Base-by-base conservation (phyloP, 2,113 vertebrate genomes). In the Trichomycterus rosablanca region DNA sequence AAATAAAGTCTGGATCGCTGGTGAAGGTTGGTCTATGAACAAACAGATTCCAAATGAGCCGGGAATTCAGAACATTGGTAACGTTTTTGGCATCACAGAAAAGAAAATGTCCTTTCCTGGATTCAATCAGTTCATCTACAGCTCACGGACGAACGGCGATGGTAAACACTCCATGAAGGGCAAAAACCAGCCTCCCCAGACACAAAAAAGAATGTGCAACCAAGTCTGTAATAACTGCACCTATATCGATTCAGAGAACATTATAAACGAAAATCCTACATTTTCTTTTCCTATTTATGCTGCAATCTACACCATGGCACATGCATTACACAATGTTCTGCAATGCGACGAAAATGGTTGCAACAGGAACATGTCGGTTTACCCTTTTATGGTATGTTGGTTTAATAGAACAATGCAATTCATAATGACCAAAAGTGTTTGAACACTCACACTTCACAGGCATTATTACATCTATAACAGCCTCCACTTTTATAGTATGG, bases 1-100 rank as follows among this genome's bases (percentile, higher is more conserved):
- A 0, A 74, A 76, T 42, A 92, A 88, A 62, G 89, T 93, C 34
- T 93, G 92, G 92, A 77, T 93, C 0, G 89, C 86, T 22, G 81
- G 83, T 0, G 90, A 94, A 9, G 80, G 72, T 8, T 92, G 91
- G 91, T 78, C 66, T 0, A 45, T 89, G 64, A 83, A 85, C 54
- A 75, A 67, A 0, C 14, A 15, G 0, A 30, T 91, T 26, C 75
- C 66, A 28, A 57, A 26, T 0, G 2, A 83, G 28, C 67, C 83
- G 0, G 84, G 85, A 56, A 84, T 93, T 16, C 48, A 14, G 19
- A 73, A 10, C 7, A 84, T 86, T 0, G 90, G 91, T 32, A 81
- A 73, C 0, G 79, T 94, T 10, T 58, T 94, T 7, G 91, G 92
- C 0, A 71, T 91, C n/a, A 35, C 86, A 0, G 59, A 88, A n/a